A percentile compares a stretch with the other conserved stretches of the same genome.
Evolutionary conservation across 2,888 invertebrate species (phyloP).

Genomic region (Sialis lutaria): DNA sequence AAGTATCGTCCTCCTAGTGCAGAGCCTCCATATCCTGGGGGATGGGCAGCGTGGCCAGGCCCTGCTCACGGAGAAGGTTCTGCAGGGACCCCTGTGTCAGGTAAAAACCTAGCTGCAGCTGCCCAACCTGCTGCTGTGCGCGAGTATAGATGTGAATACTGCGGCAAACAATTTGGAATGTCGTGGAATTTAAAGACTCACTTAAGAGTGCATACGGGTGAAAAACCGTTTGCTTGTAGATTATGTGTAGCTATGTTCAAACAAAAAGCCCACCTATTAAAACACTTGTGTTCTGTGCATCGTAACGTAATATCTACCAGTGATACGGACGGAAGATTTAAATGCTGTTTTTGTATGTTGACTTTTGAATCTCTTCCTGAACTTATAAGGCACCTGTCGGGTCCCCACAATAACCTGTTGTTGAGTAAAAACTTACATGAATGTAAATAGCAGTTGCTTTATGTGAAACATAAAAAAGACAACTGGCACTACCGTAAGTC

Average conservation of each 20-base stretch:
- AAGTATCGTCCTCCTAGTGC: conserved; percentile 52
- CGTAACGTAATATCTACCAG: conserved; percentile 73
- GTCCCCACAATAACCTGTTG: conserved; percentile 73
- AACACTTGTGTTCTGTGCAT: conserved; percentile 79
- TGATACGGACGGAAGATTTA: conserved; percentile 59
- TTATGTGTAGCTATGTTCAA: conserved; percentile 84
- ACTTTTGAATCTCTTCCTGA: conserved; percentile 76
- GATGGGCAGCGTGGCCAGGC: conserved; percentile 45
- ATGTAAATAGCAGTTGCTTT: conserved; percentile 22
- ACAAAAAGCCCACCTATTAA: conserved; percentile 73
- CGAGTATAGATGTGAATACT: conserved; percentile 77
- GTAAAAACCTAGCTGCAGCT: conserved; percentile 9
- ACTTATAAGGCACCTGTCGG: conserved; percentile 70
- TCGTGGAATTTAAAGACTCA: conserved; percentile 86
- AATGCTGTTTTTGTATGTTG: conserved; percentile 76
- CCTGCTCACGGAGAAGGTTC: conserved; percentile 31
- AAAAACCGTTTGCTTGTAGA: conserved; percentile 78
- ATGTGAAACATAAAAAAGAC: not conserved
- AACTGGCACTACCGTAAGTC: not conserved
- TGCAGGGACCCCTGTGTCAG: not conserved
- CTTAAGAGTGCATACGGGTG: conserved; percentile 72
- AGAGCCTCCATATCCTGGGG: conserved; percentile 37
- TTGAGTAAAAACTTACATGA: conserved; percentile 77
- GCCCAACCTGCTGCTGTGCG: conserved; percentile 36
- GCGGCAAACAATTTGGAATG: conserved; percentile 84